Base-by-base conservation (phyloP, 2,888 invertebrate species). In the Syritta pipiens region DNA sequence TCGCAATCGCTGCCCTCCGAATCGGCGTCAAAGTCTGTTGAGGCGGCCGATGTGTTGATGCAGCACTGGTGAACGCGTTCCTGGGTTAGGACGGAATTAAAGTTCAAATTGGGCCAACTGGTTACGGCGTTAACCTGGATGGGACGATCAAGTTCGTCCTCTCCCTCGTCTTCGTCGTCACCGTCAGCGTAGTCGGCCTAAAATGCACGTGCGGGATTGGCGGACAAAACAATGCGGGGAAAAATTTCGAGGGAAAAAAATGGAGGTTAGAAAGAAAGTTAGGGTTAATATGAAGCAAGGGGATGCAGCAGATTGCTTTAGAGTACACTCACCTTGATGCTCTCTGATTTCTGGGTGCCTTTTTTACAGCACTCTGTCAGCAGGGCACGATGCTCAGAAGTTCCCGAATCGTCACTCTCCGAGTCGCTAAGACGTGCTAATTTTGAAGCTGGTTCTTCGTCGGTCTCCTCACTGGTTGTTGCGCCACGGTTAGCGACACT, bases 401-500 rank as follows among this genome's bases (percentile, higher is more conserved):
- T 22, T 26, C 9, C 42, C 14, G 65, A 63, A 10, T 68, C 71
- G 57, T 83, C 81, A 79, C 65, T 82, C 63, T 82, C 82, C 22
- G 83, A 84, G 63, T 84, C 84, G 81, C 89, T 89, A 75, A 94
- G 90, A 67, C 94, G 90, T n/a, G 94, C 94, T 85, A 93, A 93
- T 86, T 95, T 95, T 81, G 92, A 90, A 59, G 92, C 75, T 63
- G 75, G 81, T 59, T 81, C 81, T 46, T 81, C 81, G 46, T 83
- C 82, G 30, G 82, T 82, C 65, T 83, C 83, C 30, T 83, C 83
- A 40, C 82, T 83, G 69, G 69, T 81, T 40, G 81, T 63, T 37
- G 74, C 40, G 32, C 55, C 74, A 46, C 57, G 65, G 35, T 55
- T 83, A 42, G 81, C 57, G 44, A 81, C 68, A 37, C 75, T 83